Base-by-base conservation (phyloP, 2,797 vertebrate genomes). In the Arremon aurantiirostris region DNA sequence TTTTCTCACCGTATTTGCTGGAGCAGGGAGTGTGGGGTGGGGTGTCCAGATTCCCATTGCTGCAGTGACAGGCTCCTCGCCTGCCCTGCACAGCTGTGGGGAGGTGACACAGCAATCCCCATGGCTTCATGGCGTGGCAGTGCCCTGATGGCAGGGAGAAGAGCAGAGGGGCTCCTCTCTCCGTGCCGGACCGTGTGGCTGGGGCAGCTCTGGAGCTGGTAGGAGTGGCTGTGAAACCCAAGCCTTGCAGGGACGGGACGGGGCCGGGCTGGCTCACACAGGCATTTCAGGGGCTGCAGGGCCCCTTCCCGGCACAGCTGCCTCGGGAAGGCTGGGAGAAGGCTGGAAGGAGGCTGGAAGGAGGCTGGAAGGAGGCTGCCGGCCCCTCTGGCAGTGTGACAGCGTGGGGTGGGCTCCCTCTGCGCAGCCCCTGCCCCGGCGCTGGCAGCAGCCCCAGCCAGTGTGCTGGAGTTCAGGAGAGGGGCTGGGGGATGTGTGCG, bases 281-380 rank as follows among this genome's bases (percentile, higher is more conserved):
- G 8, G 5, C 42, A 3, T 86, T 93, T 80, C 24, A 16, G 94
- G 94, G 93, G 91, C 69, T 78, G 20, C 16, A 37, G 95, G 93
- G 91, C 95, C 95, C 93, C 94, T 94, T 94, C 91, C 80, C 57
- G 1, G 24, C 5, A 61, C 93, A 93, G 94, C 96, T 94, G 96
- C 94, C 91, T 91, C 64, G 32, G 82, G 22, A 78, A 52, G 65
- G 80, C 86, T 49, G 69, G 44, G 8, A 50, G 42, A 56, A 17
- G 78, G 78, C 77, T 94, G 92, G 70, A 20, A 27, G 34, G 46
- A 19, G 70, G 89, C 81, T 81, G 72, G 78, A 1, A n/a, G 53
- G 21, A 16, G 78, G 81, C 77, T 94, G 90, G 75, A 28, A 27
- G 34, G 53, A 19, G 66, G 86, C 81, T 81, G 72, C 71, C 3